phyloP scores from a whole-genome alignment of 2,113 vertebrate genomes.

The Budorcas taxicolor region DNA sequence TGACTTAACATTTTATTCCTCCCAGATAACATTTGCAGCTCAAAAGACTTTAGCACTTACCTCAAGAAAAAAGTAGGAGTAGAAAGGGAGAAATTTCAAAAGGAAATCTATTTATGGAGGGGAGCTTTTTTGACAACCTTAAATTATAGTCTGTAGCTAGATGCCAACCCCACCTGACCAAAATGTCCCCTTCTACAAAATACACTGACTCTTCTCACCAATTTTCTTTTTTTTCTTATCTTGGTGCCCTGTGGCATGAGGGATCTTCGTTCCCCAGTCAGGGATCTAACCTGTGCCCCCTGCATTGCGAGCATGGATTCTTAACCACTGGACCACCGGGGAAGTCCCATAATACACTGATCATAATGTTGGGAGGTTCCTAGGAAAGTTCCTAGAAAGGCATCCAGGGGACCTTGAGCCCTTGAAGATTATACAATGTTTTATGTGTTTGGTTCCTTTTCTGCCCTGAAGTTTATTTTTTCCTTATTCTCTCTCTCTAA shows the following conservation, averaged over 20 bases:
- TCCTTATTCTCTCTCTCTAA: neutral
- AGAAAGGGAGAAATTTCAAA: neutral
- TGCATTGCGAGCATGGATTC: neutral
- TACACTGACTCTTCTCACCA: neutral
- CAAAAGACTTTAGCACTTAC: neutral
- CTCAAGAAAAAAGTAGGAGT: neutral
- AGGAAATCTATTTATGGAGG: neutral
- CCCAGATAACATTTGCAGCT: neutral
- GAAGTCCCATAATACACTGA: neutral
- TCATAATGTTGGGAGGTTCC: neutral
- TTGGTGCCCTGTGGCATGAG: neutral
- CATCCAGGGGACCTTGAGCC: neutral
- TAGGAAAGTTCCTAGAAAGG: neutral
- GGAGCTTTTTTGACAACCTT: neutral
- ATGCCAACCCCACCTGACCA: neutral
- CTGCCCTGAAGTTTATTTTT: neutral
- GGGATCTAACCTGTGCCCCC: neutral
- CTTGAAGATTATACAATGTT: neutral
- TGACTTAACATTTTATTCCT: slow-evolving; percentile 27
- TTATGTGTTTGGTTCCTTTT: neutral
- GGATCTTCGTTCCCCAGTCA: neutral
- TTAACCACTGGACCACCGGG: neutral
- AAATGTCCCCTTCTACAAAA: neutral
- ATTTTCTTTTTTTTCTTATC: neutral
- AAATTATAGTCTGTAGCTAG: neutral